phyloP scores from a whole-genome alignment of 2,113 vertebrate species.

The Dipodomys merriami region DNA sequence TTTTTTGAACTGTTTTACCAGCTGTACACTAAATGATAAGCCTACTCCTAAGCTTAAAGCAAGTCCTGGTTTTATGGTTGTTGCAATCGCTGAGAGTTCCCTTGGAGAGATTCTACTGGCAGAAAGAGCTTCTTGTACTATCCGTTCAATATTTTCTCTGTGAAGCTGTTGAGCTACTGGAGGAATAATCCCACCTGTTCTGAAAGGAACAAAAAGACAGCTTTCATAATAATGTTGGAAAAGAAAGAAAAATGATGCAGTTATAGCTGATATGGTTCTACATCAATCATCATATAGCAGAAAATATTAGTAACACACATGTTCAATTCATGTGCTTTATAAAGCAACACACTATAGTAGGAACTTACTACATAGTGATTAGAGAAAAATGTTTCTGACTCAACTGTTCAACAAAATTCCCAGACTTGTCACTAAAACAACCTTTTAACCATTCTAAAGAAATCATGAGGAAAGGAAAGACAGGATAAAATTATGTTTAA shows the following conservation, averaged over 20 bases:
- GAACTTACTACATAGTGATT: neutral
- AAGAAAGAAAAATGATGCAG: constrained; percentile 43
- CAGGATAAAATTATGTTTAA: too few relatives aligned
- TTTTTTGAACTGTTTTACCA: constrained; percentile 88
- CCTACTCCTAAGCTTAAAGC: constrained; percentile 92
- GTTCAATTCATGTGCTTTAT: neutral
- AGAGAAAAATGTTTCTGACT: neutral
- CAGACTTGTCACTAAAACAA: constrained; percentile 43
- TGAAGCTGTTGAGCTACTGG: constrained; percentile 94
- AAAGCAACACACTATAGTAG: neutral
- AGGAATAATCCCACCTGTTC: constrained; percentile 95
- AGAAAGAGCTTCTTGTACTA: constrained; percentile 91
- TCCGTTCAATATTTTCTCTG: constrained; percentile 90
- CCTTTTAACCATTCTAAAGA: constrained; percentile 21
- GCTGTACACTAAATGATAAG: constrained; percentile 88
- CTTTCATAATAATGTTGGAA: neutral
- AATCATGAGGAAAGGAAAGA: neutral
- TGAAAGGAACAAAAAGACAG: constrained; percentile 77
- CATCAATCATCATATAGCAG: neutral
- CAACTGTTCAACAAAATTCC: constrained; percentile 7
- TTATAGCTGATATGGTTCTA: constrained; percentile 21
- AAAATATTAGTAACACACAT: neutral
- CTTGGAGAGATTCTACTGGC: constrained; percentile 84
- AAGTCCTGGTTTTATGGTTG: constrained; percentile 94
- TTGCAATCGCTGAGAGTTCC: constrained; percentile 92